Evolutionary conservation across 2,113 vertebrate genomes (phyloP), one percentile per base, ranked within the genome.

Genomic region (Ceuthmochares aereus): DNA sequence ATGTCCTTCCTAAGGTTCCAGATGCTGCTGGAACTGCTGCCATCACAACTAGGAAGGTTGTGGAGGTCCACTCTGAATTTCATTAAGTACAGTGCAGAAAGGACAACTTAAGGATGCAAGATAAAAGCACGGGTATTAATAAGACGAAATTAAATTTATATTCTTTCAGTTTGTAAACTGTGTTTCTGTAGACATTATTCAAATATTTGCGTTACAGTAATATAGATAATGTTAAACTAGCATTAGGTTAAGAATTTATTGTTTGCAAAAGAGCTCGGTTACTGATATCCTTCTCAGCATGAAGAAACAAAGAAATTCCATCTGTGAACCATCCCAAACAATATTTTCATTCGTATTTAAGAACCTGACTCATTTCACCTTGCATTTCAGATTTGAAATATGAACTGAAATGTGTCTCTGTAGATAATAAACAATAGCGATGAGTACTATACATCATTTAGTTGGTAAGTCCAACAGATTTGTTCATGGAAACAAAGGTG

Each of bases 341-440:
- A 63, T 70, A 32, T 25, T 62, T 94, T 74, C 59, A 72, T 90
- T 90, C 59, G 12, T 56, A 3, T 56, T 75, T 72, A 63, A 79
- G 81, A 79, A 79, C 47, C 74, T 60, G 70, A 78, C n/a, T 76
- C 36, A 22, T 62, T 93, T 84, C 82, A 84, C 49, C 78, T 84
- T 93, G 70, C 30, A 36, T 90, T 95, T 87, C 78, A 73, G 58
- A 34, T 85, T 82, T 80, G 62, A 93, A 87, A 76, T 59, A 47
- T 56, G 83, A 84, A 68, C 67, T 73, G 75, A 88, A 96, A 92
- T 83, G 62, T 91, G 74, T 60, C 55, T 22, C 79, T 88, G 78
- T 19, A 83, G 74, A 91, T 93, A 91, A 73, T 80, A 88, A 96
- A 82, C 62, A 87, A 21, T 10, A 90, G 91, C 64, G 92, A 89